Base-by-base conservation (phyloP, 2,797 vertebrate species). In the Sciaenops ocellatus region DNA sequence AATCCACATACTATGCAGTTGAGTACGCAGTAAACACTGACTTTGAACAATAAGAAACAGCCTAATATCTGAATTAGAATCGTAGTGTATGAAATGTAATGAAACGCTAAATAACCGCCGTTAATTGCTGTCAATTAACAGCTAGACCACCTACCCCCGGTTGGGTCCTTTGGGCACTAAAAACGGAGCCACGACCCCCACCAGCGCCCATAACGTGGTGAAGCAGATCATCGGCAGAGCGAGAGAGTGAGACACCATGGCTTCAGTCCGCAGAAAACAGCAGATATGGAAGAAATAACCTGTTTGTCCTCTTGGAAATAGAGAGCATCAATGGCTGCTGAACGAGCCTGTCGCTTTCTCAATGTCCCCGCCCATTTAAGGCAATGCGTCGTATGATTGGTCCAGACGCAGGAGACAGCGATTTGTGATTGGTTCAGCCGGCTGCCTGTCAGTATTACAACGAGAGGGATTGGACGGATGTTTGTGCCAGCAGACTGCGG, bases 151-250 rank as follows among this genome's bases (percentile, higher is more conserved):
- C 95, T 95, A 98, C 98, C 97, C 98, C 80, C 97, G 95, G 91
- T 99, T 99, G 50, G 98, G 98, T 86, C 98, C 98, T 90, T 98
- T 99, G 5, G 98, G 98, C 81, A 99, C 98, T 68, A 99, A 93
- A 95, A 98, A 98, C 24, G 98, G 98, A 46, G 96, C 97, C 4
- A 97, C 97, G 67, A 97, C 89, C 50, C 98, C 98, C 77, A 99
- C 97, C 59, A 99, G 94, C 50, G 91, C 97, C 98, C 98, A 99
- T 80, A 99, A 92, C 51, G 96, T 96, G 80, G 98, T 98, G 95
- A 99, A 99, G 90, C 98, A 96, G 88, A 99, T 96, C 93, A 99
- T 93, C 7, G 98, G 98, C 65, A 98, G 90, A 13, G 97, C 97
- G n/a, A 98, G 95, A 13, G 97, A 97, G 91, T 98, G 98, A 2